Evolutionary conservation across 2,888 invertebrate genomes (phyloP), one percentile per base, ranked within the genome.

Genomic region (Agrotis exclamationis): DNA sequence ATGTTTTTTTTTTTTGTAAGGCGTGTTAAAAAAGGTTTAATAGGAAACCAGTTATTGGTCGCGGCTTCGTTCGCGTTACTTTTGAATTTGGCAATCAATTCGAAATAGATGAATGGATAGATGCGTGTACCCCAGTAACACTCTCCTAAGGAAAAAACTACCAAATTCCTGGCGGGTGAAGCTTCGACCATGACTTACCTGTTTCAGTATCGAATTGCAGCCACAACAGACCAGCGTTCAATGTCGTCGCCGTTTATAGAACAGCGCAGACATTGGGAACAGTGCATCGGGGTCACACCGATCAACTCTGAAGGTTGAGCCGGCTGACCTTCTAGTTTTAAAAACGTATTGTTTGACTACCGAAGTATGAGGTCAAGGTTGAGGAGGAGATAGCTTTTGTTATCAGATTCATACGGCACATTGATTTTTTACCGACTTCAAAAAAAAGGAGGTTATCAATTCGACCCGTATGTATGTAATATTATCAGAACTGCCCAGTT

Each of bases 231-330:
- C 57, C 44, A 47, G 18, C 24, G 22, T 53, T 80, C 63, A 80
- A 79, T 53, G 80, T 56, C 44, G 11, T 9, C 4, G 48, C 63
- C 45, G 9, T 62, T 76, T 79, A 54, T 76, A 78, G 78, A 60
- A 60, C 45, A n/a, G 59, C 51, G 45, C 45, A 76, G 63, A 63
- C 76, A 62, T 70, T 64, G 56, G 47, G 33, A 59, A 18, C 54
- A 47, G 18, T 47, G 63, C 50, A 79, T 60, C 56, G 50, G 14
- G 79, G 72, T 62, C 66, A 57, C 66, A 48, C 33, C 60, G 60
- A 81, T 64, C 77, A 57, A 20, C 0, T 0, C 24, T 39, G 63
- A 77, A 81, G 77, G 79, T 60, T 63, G 51, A 22, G 11, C 53
- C 20, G 2, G 0, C 18, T 53, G n/a, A 60, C 67, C 79, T 80